phyloP scores from a whole-genome alignment of 1,140 invertebrate genomes.

The Thalassaphorura encarpata region DNA sequence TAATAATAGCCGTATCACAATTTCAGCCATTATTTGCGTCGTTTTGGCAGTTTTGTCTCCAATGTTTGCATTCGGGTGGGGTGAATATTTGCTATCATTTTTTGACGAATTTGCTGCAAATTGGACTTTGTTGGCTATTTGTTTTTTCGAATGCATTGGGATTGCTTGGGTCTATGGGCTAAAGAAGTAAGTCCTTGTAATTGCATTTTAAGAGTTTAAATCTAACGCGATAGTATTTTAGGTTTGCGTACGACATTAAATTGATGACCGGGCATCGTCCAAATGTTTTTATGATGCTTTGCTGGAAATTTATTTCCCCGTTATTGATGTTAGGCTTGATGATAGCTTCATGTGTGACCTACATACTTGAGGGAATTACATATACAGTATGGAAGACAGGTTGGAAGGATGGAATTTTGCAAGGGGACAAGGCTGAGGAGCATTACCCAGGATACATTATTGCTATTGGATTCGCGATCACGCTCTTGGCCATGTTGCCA shows the following conservation, averaged over 20 bases:
- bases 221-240: slow-evolving; percentile 37
- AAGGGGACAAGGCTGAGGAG: no score
- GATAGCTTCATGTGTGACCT: no score
- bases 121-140: slow-evolving; percentile 84
- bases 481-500: no score
- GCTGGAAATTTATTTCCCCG: slow-evolving; percentile 87
- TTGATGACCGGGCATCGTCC: slow-evolving; percentile 82
- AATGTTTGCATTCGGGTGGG: slow-evolving; percentile 8
- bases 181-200: neutral
- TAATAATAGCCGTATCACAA: no score
- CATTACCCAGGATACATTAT: no score
- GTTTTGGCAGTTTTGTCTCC: neutral
- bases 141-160: slow-evolving; percentile 83
- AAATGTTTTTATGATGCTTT: slow-evolving; percentile 77
- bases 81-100: slow-evolving; percentile 5
- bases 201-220: neutral
- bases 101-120: slow-evolving; percentile 36
- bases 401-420: no score
- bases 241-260: slow-evolving; percentile 85
- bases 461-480: no score
- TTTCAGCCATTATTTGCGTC: neutral
- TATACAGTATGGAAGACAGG: no score
- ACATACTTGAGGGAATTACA: no score
- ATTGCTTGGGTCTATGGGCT: slow-evolving; percentile 90
- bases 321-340: no score